Evolutionary conservation across 2,888 invertebrate species (phyloP).

Genomic region (Yponomeuta cagnagella): DNA sequence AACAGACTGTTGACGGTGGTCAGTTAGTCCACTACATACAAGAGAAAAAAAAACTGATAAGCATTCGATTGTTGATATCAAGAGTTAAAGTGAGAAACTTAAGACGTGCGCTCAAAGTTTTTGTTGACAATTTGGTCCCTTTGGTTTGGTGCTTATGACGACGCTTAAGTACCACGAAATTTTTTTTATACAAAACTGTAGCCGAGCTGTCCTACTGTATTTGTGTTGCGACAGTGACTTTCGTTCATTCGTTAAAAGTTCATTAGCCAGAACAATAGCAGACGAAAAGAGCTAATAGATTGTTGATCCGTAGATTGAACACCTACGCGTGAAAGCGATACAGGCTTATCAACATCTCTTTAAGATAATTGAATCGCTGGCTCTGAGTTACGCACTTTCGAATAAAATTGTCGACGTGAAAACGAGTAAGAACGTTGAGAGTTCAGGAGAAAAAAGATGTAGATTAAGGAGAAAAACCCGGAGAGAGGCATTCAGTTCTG

Average conservation of each 20-base stretch:
- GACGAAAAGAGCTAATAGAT: conserved; percentile 29
- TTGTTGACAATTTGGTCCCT: too few species aligned
- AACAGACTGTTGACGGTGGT: too few species aligned
- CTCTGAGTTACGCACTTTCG: conserved; percentile 39
- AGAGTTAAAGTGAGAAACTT: too few species aligned
- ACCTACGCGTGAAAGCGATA: conserved; percentile 57
- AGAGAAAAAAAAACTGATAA: too few species aligned
- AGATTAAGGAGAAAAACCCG: conserved; percentile 10
- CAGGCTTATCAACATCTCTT: conserved; percentile 21
- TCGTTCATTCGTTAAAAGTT: conserved; percentile 44
- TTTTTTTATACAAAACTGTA: too few species aligned
- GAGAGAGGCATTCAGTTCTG: too few species aligned
- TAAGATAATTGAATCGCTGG: conserved; percentile 41
- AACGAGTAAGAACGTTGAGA: not conserved
- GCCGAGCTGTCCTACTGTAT: not conserved
- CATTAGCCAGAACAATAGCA: conserved; percentile 59
- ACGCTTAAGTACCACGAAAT: too few species aligned
- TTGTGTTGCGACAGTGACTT: conserved; percentile 7
- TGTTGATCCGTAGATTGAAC: conserved; percentile 43
- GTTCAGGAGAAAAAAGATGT: not conserved
- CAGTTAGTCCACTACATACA: too few species aligned
- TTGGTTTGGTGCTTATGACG: too few species aligned
- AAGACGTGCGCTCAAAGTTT: too few species aligned
- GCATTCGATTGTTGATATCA: too few species aligned
- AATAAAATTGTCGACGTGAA: not conserved